phyloP scores from a whole-genome alignment of 2,888 invertebrate genomes.

The Drosophila ustulata region DNA sequence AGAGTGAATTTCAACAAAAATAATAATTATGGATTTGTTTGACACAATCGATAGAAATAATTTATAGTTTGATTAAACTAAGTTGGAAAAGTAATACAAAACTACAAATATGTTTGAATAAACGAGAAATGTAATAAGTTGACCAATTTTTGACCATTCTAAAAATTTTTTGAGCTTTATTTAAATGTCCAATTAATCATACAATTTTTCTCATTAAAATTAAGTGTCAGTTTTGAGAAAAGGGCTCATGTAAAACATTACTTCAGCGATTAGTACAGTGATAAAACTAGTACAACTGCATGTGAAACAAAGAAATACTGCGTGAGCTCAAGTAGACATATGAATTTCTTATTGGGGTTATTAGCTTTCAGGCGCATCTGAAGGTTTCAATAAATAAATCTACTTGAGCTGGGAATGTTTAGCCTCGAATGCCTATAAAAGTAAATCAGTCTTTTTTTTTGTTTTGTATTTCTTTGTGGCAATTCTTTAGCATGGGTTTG shows the following conservation, averaged over 20 bases:
- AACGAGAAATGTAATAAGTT: too few species aligned
- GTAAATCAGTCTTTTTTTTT: slow-evolving; percentile 58
- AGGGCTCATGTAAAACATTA: not conserved
- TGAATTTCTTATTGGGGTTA: slow-evolving; percentile 28
- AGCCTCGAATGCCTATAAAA: slow-evolving; percentile 68
- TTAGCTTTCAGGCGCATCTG: slow-evolving; percentile 20
- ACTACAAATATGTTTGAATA: too few species aligned
- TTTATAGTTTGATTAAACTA: too few species aligned
- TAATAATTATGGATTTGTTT: too few species aligned
- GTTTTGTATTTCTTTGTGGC: slow-evolving; percentile 11
- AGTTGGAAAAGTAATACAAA: too few species aligned
- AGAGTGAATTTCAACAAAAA: too few species aligned
- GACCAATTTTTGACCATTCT: too few species aligned
- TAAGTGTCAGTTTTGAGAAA: not conserved
- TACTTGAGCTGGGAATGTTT: slow-evolving; percentile 47
- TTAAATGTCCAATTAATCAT: not conserved
- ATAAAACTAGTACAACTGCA: not conserved
- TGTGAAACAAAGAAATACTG: slow-evolving; percentile 4
- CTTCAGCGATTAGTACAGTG: slow-evolving; percentile 1
- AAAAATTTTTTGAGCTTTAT: too few species aligned
- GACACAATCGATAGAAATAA: too few species aligned
- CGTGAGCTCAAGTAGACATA: not conserved
- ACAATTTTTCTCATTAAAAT: not conserved
- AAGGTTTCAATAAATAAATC: slow-evolving; percentile 48
- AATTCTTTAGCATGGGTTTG: slow-evolving; percentile 32